Conservation (phyloP, 92 coral and sea anemone genomes). For the Porites lobata region DNA sequence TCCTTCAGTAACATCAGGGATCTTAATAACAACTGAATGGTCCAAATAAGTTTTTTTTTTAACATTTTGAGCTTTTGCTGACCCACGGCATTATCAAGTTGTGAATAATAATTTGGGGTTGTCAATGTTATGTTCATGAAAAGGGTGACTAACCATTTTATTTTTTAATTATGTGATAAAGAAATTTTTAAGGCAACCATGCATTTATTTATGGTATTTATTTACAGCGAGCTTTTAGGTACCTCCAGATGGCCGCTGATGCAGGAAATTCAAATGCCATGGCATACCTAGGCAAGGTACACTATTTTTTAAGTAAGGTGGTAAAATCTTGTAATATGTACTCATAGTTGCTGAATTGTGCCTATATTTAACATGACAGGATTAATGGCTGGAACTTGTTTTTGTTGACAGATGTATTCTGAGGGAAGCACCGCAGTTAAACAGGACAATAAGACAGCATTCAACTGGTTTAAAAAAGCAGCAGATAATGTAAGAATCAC, state of each 20-base stretch:
- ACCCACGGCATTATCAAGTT: too few species aligned
- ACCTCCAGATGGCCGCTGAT: slow-evolving; percentile 98
- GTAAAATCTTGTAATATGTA: background rate
- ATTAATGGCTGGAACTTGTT: background rate
- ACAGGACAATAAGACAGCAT: slow-evolving; percentile 93
- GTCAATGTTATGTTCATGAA: too few species aligned
- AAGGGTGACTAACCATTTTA: too few species aligned
- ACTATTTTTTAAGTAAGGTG: background rate
- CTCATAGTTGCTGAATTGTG: too few species aligned
- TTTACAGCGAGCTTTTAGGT: slow-evolving; percentile 89
- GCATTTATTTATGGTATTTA: slow-evolving; percentile 4
- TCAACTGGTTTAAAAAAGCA: slow-evolving; percentile 95
- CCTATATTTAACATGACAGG: background rate
- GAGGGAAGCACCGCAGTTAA: slow-evolving; percentile 87
- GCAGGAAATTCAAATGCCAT: slow-evolving; percentile 97
- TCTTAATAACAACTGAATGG: too few species aligned
- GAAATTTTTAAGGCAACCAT: background rate
- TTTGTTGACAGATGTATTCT: slow-evolving; percentile 78
- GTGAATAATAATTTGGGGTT: too few species aligned
- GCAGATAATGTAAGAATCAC: slow-evolving; percentile 82
- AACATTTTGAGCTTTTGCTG: too few species aligned
- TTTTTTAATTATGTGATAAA: too few species aligned
- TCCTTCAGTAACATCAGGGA: too few species aligned
- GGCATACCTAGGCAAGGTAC: slow-evolving; percentile 97
- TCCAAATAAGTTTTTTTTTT: too few species aligned